phyloP scores from a whole-genome alignment of 2,113 vertebrate genomes.

The Apistogramma diplotaenia region DNA sequence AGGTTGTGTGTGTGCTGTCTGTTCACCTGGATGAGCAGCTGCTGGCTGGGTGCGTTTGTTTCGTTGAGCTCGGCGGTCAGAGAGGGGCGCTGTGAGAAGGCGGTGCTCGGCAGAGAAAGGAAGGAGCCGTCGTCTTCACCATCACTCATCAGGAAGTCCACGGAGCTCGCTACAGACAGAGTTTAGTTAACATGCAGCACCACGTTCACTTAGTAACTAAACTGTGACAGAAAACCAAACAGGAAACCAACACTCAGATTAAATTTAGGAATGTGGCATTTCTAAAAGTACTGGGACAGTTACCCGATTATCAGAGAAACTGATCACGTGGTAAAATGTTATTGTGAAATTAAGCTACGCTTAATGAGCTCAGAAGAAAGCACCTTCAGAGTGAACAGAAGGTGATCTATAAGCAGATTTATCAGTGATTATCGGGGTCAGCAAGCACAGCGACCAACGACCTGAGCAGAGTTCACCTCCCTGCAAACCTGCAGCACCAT shows the following conservation, averaged over 20 bases:
- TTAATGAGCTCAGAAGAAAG: background rate
- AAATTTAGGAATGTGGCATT: background rate
- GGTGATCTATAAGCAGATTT: slow-evolving; percentile 3
- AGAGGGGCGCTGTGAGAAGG: slow-evolving; percentile 73
- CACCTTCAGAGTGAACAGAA: background rate
- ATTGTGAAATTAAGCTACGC: too few relatives aligned
- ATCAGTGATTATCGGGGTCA: background rate
- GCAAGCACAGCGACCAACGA: background rate
- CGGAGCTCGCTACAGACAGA: slow-evolving; percentile 64
- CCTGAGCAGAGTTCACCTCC: background rate
- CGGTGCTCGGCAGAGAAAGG: slow-evolving; percentile 63
- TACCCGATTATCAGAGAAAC: too few relatives aligned
- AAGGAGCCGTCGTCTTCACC: slow-evolving; percentile 73
- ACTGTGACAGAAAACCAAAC: background rate
- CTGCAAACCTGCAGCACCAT: background rate
- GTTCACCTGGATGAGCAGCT: slow-evolving; percentile 76
- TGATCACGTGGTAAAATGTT: too few relatives aligned
- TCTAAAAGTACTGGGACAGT: too few relatives aligned
- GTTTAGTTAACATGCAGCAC: rapidly evolving
- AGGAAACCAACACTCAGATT: rapidly evolving
- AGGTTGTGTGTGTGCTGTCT: rapidly evolving
- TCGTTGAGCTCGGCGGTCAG: slow-evolving; percentile 72
- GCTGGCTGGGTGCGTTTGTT: slow-evolving; percentile 55
- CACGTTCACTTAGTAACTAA: background rate
- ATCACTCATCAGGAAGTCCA: slow-evolving; percentile 72